A percentile compares a stretch with the other conserved stretches of the same genome.
phyloP scores from a whole-genome alignment of 2,113 vertebrate species.

The Amblyopsis rosae region DNA sequence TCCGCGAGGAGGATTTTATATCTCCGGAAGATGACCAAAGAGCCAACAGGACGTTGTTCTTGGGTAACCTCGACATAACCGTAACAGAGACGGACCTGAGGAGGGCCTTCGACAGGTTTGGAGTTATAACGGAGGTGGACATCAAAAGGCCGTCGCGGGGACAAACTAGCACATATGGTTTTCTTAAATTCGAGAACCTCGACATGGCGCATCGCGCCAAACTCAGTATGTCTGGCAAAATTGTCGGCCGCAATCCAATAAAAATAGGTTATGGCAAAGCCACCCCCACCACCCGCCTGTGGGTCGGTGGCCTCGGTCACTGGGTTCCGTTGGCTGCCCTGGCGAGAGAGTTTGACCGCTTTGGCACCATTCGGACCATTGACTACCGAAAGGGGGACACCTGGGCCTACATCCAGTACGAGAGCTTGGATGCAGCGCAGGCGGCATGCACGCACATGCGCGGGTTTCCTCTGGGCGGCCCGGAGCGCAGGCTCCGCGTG shows the following conservation, averaged over 20 bases:
- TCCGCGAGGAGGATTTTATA: conserved; percentile 91
- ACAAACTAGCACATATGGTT: conserved; percentile 94
- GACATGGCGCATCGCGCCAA: conserved; percentile 98
- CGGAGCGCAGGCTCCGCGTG: conserved; percentile 89
- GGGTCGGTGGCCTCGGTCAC: conserved; percentile 94
- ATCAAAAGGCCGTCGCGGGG: conserved; percentile 90
- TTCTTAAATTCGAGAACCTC: conserved; percentile 96
- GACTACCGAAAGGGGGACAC: conserved; percentile 97
- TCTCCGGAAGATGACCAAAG: conserved; percentile 96
- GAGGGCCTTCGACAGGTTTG: conserved; percentile 92
- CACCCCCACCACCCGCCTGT: conserved; percentile 92
- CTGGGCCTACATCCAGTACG: conserved; percentile 98
- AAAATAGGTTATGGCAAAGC: conserved; percentile 98
- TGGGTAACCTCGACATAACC: conserved; percentile 93
- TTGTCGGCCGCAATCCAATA: conserved; percentile 90
- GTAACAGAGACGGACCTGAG: conserved; percentile 90
- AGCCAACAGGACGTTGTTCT: conserved; percentile 93
- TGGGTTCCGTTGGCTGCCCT: conserved; percentile 94
- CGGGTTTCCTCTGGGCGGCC: conserved; percentile 92
- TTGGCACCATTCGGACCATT: conserved; percentile 96
- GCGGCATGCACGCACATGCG: conserved; percentile 96
- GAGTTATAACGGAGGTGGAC: conserved; percentile 96
- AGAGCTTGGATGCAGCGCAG: conserved; percentile 95
- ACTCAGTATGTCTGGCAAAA: conserved; percentile 96
- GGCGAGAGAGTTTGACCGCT: conserved; percentile 95